phyloP scores from a whole-genome alignment of 2,113 vertebrate species.

The Scartelaos histophorus region DNA sequence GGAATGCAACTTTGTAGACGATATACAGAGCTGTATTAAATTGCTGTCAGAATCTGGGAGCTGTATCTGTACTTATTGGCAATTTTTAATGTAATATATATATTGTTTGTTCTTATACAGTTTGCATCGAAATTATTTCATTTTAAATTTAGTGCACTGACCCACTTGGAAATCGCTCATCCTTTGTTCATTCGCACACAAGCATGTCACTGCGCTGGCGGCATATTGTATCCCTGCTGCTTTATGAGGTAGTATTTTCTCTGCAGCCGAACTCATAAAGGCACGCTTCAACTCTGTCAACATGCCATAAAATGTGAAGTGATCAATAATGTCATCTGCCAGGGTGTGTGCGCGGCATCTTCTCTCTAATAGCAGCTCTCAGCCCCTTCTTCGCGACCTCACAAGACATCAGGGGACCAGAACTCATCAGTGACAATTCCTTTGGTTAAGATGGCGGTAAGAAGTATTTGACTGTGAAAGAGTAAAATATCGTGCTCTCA shows the following conservation, averaged over 20 bases:
- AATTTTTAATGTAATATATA: no score
- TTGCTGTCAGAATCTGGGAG: no score
- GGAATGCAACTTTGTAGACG: no score
- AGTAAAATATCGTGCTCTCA: constrained; percentile 1
- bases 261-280: constrained; percentile 26
- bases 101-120: no score
- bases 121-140: not conserved
- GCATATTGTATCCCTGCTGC: constrained; percentile 11
- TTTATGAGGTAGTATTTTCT: constrained; percentile 30
- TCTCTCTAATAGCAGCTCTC: constrained; percentile 27
- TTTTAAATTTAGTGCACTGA: constrained; percentile 9
- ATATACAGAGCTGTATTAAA: no score
- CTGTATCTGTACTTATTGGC: no score
- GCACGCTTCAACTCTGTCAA: constrained; percentile 28
- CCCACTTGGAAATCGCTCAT: not conserved
- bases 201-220: not conserved
- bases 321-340: constrained; percentile 49
- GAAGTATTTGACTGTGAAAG: not conserved
- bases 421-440: constrained; percentile 17
- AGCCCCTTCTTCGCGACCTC: constrained; percentile 21
- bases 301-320: constrained; percentile 44
- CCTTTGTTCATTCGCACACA: constrained; percentile 3
- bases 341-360: constrained; percentile 24
- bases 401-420: constrained; percentile 12
- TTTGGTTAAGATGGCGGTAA: constrained; percentile 31